Percentiles rank a stretch among this genome's conserved stretches.
phyloP scores from a whole-genome alignment of 2,113 vertebrate species.

The Etia nguti region DNA sequence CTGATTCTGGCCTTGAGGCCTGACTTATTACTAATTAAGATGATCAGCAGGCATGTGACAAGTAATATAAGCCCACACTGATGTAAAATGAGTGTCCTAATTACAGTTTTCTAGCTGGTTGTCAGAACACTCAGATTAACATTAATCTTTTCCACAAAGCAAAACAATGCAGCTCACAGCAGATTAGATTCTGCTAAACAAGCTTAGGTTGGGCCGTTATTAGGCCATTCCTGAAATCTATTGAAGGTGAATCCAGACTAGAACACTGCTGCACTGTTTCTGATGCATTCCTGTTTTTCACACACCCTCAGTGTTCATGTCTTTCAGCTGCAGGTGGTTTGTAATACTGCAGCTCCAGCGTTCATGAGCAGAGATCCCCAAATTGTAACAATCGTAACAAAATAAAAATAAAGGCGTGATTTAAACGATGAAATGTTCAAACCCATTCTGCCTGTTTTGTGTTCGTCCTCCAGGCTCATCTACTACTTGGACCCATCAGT shows the following conservation, averaged over 20 bases:
- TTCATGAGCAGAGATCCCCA: background rate
- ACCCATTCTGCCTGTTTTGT: background rate
- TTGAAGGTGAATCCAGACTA: background rate
- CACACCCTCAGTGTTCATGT: background rate
- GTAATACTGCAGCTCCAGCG: background rate
- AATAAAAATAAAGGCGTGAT: background rate
- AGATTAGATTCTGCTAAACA: background rate
- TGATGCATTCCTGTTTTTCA: background rate
- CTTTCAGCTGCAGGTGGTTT: background rate
- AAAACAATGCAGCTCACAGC: background rate
- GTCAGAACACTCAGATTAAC: background rate
- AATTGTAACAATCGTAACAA: background rate
- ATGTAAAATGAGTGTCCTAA: background rate
- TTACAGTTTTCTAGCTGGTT: background rate
- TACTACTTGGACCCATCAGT: constrained; percentile 96
- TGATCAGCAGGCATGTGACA: background rate
- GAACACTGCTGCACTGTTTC: background rate
- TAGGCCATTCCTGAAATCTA: background rate
- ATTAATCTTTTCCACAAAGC: background rate
- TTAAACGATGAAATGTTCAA: accelerated
- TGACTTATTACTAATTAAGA: background rate
- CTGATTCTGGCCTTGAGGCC: background rate
- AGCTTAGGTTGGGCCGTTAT: background rate
- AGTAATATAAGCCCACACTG: background rate
- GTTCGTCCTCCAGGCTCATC: constrained; percentile 78